phyloP scores from a whole-genome alignment of 2,797 vertebrate genomes.

The Lepus oiostolus region DNA sequence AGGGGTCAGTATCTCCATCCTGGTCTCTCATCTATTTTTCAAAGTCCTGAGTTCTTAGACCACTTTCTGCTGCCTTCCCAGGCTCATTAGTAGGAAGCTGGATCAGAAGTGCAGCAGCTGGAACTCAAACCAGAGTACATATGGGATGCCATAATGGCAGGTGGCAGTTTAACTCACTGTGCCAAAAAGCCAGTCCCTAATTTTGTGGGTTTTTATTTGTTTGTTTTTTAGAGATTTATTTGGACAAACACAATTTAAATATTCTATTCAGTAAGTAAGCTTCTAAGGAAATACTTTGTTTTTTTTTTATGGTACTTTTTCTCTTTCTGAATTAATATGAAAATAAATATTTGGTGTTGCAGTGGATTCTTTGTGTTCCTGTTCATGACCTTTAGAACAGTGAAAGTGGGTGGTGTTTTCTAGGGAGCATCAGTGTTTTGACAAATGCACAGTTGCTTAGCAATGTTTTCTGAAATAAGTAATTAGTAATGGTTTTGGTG shows the following conservation, averaged over 20 bases:
- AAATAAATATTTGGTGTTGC: not conserved
- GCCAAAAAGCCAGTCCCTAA: too few species aligned
- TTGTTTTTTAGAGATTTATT: too few species aligned
- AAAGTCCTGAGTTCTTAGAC: too few species aligned
- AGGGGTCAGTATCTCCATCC: too few species aligned
- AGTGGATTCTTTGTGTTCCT: not conserved
- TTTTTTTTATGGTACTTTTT: not conserved
- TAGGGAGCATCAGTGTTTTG: not conserved
- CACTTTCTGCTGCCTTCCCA: too few species aligned
- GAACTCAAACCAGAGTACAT: too few species aligned
- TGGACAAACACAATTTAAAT: not conserved
- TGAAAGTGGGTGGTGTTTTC: not conserved
- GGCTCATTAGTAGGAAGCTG: too few species aligned
- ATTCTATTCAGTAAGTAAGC: not conserved
- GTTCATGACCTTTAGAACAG: not conserved
- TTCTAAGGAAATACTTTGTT: not conserved
- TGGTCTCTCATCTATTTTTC: too few species aligned
- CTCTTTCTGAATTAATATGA: not conserved
- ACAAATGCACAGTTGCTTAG: not conserved
- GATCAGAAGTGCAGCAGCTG: too few species aligned
- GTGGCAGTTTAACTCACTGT: too few species aligned
- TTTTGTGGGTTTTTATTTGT: too few species aligned
- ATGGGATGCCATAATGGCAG: too few species aligned
- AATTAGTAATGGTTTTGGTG: not conserved
- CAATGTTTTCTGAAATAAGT: constrained; percentile 11